Conservation (phyloP, 2,113 vertebrate species). For the Toxotes jaculatrix region DNA sequence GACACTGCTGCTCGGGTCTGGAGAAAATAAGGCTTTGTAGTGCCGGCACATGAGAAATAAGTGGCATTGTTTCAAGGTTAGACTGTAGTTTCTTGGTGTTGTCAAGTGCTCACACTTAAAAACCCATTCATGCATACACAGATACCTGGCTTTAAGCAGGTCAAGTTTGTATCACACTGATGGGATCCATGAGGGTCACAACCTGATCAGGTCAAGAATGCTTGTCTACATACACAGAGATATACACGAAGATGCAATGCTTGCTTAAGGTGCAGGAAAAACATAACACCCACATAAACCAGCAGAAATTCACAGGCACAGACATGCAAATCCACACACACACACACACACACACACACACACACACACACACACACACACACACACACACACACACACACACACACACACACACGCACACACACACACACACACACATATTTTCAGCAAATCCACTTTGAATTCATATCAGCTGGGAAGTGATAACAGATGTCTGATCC, state of each 20-base stretch:
- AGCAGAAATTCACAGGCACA: slow-evolving; percentile 38
- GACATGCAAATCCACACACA: slow-evolving; percentile 23
- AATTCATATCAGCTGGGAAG: slow-evolving; percentile 67
- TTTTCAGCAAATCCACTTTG: slow-evolving; percentile 57
- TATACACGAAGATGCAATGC: slow-evolving; percentile 11
- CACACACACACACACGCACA: slow-evolving; percentile 35
- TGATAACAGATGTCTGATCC: slow-evolving; percentile 77
- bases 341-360: background rate
- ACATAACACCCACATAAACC: slow-evolving; percentile 27
- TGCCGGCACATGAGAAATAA: slow-evolving; percentile 23
- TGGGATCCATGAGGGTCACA: slow-evolving; percentile 35
- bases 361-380: slow-evolving; percentile 21
- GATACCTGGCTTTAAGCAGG: slow-evolving; percentile 31
- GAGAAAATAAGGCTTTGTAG: slow-evolving; percentile 44
- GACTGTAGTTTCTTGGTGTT: background rate
- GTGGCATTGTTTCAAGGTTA: slow-evolving; percentile 30
- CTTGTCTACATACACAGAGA: slow-evolving; percentile 8
- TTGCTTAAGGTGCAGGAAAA: slow-evolving; percentile 8
- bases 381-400: slow-evolving; percentile 23
- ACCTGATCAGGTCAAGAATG: slow-evolving; percentile 43
- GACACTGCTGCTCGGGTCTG: slow-evolving; percentile 20
- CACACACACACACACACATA: slow-evolving; percentile 42
- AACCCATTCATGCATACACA: slow-evolving; percentile 29
- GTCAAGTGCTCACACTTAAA: slow-evolving; percentile 40
- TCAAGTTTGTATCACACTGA: slow-evolving; percentile 36